Base-by-base conservation (phyloP, 2,113 vertebrate species). In the Prietella phreatophila region DNA sequence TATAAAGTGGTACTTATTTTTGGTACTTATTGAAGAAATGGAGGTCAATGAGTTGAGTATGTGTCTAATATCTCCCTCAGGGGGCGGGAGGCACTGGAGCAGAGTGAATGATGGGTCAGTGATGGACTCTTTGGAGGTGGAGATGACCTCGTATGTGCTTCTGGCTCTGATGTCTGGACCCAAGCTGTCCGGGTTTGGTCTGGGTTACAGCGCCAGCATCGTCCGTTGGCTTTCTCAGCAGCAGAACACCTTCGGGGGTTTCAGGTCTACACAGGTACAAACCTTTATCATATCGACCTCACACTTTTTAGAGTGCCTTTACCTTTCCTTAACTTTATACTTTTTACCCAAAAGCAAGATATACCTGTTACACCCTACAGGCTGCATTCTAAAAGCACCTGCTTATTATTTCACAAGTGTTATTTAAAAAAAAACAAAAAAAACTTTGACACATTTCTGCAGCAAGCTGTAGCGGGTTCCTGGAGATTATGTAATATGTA, bases 161-260 rank as follows among this genome's bases (percentile, higher is more conserved):
- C 83, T 97, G 91, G 95, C 96, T 8, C 27, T 96, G 53, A 93
- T 97, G 73, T 91, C 89, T 1, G 94, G 63, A 73, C 47, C 95
- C 0, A 3, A 1, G 0, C 1, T 90, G 50, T 88, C 88, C 0
- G 88, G 61, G 3, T 94, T 94, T 27, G 94, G 93, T 10, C 69
- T 87, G 78, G 9, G 33, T 36, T 95, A 94, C 39, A 88, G 94
- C 1, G 90, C 95, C 0, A 11, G 86, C n/a, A 94, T 97, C 47
- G 95, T 96, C 30, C 93, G 90, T 61, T 97, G 97, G 97, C 91
- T 97, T 3, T 76, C 89, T 56, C 92, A 91, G 78, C 95, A 97
- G 84, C 96, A 97, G 93, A 98, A 97, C 81, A 86, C 96, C 0
- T 96, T 92, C 0, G 97, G 97, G 5, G 96, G 97, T 0, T 98